Evolutionary conservation across 2,797 vertebrate genomes (phyloP), one percentile per base, ranked within the genome.

Genomic region (Scolopax rusticola): DNA sequence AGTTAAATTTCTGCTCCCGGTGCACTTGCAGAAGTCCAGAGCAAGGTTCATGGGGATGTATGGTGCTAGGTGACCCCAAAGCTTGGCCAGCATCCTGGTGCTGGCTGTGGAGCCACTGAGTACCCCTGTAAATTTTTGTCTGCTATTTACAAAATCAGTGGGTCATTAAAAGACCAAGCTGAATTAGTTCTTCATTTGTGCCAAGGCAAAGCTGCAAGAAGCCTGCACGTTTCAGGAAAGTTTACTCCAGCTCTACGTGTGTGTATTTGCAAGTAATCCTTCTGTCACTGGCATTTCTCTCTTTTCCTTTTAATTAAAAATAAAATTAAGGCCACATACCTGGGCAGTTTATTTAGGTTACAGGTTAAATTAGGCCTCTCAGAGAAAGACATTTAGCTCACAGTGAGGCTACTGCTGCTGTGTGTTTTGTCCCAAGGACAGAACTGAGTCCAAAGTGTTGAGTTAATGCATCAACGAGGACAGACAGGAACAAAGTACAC

Each of bases 141-240:
- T 54, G 10, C 28, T 75, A 4, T 24, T 51, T 40, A 75, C 2
- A 79, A 61, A 76, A 33, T 19, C 50, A 54, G 0, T 1, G 14
- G 11, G 6, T 69, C 27, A 12, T 12, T 41, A 14, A n/a, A 78
- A 64, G 13, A 64, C 33, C 18, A 61, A 28, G 3, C 15, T 67
- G 6, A 88, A 74, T 41, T 47, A 60, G 40, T 33, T 23, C 48
- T 70, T n/a, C 33, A 8, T 20, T 41, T n/a, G 17, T 6, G 36
- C 45, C 23, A 48, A 30, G 28, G 73, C 43, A 88, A 91, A 88
- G 19, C 68, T 83, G 40, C 1, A 32, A 74, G 19, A 70, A 21
- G 6, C 10, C 25, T 57, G 48, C 11, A 17, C 0, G 0, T 36
- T 9, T 33, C 65, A 74, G 51, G n/a, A 11, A 24, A 69, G 60